A percentile compares a stretch with the other conserved stretches of the same genome.
These are phyloP conservation scores for Netelia virgata DNA, from an alignment of 2,888 invertebrate species.

Conservation along the genomic window DNA sequence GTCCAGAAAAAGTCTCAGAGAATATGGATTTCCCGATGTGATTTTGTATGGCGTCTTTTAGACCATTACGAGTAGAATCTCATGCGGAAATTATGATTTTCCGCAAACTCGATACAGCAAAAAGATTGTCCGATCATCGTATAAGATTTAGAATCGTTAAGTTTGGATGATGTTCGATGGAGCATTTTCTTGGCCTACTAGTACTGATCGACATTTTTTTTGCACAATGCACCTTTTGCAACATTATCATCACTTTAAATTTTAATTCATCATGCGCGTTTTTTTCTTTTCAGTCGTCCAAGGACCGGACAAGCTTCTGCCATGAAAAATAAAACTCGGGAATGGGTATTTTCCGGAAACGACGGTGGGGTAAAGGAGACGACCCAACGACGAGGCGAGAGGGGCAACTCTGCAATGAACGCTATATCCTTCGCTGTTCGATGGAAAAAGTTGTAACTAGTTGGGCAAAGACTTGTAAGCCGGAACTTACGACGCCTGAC, in stretches of 20 bases:
- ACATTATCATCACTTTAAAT: neutral
- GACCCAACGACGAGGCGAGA: slow-evolving; percentile 36
- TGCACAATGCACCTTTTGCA: too few relatives aligned
- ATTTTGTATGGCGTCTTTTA: too few relatives aligned
- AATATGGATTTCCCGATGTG: too few relatives aligned
- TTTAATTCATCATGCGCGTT: slow-evolving; percentile 9
- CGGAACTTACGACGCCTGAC: slow-evolving; percentile 69
- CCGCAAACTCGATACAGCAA: too few relatives aligned
- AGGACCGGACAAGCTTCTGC: slow-evolving; percentile 41
- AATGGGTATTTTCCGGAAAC: slow-evolving; percentile 49
- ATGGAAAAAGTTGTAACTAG: slow-evolving; percentile 79
- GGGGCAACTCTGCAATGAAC: slow-evolving; percentile 56
- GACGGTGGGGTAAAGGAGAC: slow-evolving; percentile 9
- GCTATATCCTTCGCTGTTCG: slow-evolving; percentile 56
- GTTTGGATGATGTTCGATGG: too few relatives aligned
- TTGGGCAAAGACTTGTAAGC: slow-evolving; percentile 69
- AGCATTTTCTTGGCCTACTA: too few relatives aligned
- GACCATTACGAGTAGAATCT: too few relatives aligned
- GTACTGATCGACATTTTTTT: too few relatives aligned
- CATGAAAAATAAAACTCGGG: slow-evolving; percentile 44
- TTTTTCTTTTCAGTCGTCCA: slow-evolving; percentile 24
- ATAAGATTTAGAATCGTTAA: too few relatives aligned
- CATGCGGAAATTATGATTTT: too few relatives aligned
- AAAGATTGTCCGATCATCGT: too few relatives aligned
- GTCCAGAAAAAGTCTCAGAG: too few relatives aligned